Percentiles rank a stretch among this genome's conserved stretches.
These are phyloP conservation scores for Pseudoips prasinana DNA, from an alignment of 2,888 invertebrate species.

Conservation along the genomic window DNA sequence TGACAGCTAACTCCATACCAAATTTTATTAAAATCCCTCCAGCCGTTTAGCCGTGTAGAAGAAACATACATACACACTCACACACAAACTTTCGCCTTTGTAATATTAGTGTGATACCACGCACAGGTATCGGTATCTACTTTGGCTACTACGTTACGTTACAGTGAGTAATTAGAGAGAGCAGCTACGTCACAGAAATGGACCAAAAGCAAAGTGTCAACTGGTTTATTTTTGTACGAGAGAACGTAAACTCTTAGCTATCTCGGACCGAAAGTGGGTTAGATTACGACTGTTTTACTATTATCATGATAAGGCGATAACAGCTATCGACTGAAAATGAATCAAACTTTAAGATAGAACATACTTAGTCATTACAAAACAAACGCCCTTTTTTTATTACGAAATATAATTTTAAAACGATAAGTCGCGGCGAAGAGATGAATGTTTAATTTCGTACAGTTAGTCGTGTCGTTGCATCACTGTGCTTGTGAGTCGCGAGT, in stretches of 20 bases:
- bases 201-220: constrained; percentile 60
- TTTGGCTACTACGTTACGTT: too few relatives aligned
- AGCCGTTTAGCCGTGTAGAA: too few relatives aligned
- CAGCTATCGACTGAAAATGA: constrained; percentile 32
- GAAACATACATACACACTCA: too few relatives aligned
- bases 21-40: too few relatives aligned
- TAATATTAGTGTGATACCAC: too few relatives aligned
- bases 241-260: constrained; percentile 41
- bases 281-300: constrained; percentile 45
- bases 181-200: constrained; percentile 26
- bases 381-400: constrained; percentile 30
- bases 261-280: too few relatives aligned
- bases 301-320: constrained; percentile 72
- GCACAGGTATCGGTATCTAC: too few relatives aligned
- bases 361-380: constrained; percentile 18
- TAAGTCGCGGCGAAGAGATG: constrained; percentile 39
- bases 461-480: constrained; percentile 59
- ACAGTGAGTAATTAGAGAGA: too few relatives aligned
- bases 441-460: constrained; percentile 67
- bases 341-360: constrained; percentile 30
- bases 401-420: constrained; percentile 28
- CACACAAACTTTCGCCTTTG: too few relatives aligned
- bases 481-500: constrained; percentile 34
- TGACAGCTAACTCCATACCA: too few relatives aligned
- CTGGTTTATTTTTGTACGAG: constrained; percentile 52